Percentiles rank a stretch among this genome's conserved stretches.
Conservation (phyloP, 2,113 vertebrate genomes). For the Hyperopisus bebe region DNA sequence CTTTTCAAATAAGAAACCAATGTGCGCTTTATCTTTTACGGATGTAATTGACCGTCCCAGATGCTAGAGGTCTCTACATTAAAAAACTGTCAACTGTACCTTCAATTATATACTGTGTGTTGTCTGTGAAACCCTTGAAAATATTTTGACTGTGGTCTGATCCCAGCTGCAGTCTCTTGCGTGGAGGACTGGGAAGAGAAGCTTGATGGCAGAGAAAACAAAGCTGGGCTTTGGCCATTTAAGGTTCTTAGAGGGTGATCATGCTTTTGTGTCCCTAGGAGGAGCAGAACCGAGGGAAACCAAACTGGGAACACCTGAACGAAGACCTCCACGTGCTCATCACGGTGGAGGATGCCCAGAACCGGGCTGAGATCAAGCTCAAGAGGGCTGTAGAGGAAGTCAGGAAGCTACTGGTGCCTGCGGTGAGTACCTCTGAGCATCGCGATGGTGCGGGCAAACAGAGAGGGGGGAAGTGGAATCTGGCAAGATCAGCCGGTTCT, state of each 20-base stretch:
- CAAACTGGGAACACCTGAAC: slow-evolving; percentile 86
- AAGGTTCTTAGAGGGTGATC: neutral
- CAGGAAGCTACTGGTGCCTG: slow-evolving; percentile 79
- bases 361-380: slow-evolving; percentile 83
- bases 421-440: slow-evolving; percentile 62
- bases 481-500: neutral
- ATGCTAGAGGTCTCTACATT: neutral
- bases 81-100: neutral
- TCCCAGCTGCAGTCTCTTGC: neutral
- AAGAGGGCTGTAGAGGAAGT: slow-evolving; percentile 83
- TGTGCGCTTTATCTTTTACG: neutral
- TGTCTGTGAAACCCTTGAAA: neutral
- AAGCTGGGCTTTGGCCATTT: neutral
- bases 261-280: slow-evolving; percentile 54
- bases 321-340: slow-evolving; percentile 85
- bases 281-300: slow-evolving; percentile 83
- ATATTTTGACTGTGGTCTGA: neutral
- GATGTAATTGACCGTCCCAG: neutral
- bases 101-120: neutral
- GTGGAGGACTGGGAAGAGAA: neutral
- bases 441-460: neutral
- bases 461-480: neutral
- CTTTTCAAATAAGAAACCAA: neutral
- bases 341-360: slow-evolving; percentile 86
- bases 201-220: neutral